These are phyloP conservation scores for Andricus grossulariae DNA, from an alignment of 1,140 invertebrate genomes.

Conservation along the genomic window DNA sequence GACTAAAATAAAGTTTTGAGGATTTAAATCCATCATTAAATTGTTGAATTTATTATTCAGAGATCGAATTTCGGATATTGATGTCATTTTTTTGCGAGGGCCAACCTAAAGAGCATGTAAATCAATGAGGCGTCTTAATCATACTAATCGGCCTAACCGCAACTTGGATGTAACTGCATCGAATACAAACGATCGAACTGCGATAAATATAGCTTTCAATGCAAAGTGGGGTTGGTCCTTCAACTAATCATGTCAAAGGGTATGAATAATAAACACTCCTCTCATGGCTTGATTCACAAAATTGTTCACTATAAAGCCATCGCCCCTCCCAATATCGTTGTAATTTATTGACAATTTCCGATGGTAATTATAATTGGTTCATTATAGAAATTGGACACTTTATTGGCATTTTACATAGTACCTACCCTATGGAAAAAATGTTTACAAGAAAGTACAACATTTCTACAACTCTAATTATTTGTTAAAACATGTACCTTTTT, in stretches of 20 bases:
- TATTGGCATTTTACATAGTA: too few relatives aligned
- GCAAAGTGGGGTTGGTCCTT: background rate
- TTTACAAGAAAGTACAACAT: too few relatives aligned
- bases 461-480: too few relatives aligned
- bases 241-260: background rate
- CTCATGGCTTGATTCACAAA: background rate
- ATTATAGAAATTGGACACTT: background rate
- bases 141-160: background rate
- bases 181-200: too few relatives aligned
- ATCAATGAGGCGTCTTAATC: constrained; percentile 27
- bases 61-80: too few relatives aligned
- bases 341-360: background rate
- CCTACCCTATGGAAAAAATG: too few relatives aligned
- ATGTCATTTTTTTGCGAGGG: too few relatives aligned
- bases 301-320: background rate
- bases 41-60: too few relatives aligned
- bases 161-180: constrained; percentile 18
- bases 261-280: background rate
- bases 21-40: too few relatives aligned
- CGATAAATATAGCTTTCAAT: background rate
- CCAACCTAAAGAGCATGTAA: constrained; percentile 5
- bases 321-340: background rate
- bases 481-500: too few relatives aligned
- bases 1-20: too few relatives aligned
- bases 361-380: background rate